Base-by-base conservation (phyloP, 1,140 invertebrate species). In the Polyergus mexicanus region DNA sequence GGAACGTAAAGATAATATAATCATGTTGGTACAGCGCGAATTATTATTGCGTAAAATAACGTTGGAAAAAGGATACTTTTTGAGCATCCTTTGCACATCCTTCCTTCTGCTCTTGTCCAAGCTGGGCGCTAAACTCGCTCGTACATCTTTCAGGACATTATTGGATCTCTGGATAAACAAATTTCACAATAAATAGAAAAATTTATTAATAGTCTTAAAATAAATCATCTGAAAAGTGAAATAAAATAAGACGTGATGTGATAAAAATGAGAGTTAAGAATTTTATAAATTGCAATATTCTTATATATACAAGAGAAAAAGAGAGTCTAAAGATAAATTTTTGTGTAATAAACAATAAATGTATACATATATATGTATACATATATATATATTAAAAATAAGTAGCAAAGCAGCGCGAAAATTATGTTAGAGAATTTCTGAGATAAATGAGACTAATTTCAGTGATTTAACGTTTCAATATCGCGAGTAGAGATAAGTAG, bases 11-110 rank as follows among this genome's bases (percentile, higher is more conserved):
- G 51, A 58, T 72, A 81, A 83, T 22, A 19, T 13, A 22, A 83
- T 83, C 38, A 72, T 3, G 1, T 10, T 3, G n/a, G n/a, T 25
- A 77, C n/a, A 41, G 32, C 8, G 13, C 13, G 13, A 74, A 62
- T 83, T 83, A 74, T 74, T 41, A 51, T 72, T 19, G 47, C 19
- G 10, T 54, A 25, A 83, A 74, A 60, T 72, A 74, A 83, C 11
- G 41, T 60, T 11, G 10, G 13, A 44, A 16, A 94, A 94, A 94
- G 94, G 94, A 95, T 95, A 95, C 94, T 92, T 94, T 87, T 92
- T 94, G 0, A 95, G 81, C 8, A 89, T 87, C 6, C 78, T 80
- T 5, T n/a, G 72, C 4, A 90, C 28, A 19, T 80, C 35, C n/a
- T 83, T 85, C 22, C 72, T 81, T 28, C 77, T 89, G 0, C 78